Percentiles rank a stretch among this genome's conserved stretches.
These are phyloP conservation scores for Fragariocoptes setiger DNA, from an alignment of 1,140 invertebrate genomes.

Conservation along the genomic window DNA sequence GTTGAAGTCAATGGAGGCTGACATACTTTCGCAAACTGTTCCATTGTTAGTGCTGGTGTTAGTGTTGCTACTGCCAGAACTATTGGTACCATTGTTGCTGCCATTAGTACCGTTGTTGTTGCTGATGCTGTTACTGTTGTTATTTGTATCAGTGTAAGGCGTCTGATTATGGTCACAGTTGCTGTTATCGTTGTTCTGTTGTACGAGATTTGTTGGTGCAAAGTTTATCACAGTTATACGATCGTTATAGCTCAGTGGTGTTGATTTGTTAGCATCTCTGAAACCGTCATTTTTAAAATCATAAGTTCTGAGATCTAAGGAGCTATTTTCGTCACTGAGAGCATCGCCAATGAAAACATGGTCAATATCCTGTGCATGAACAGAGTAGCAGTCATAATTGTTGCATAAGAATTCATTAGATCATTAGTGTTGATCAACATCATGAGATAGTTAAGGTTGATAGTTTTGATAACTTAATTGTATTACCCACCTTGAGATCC, in stretches of 20 bases:
- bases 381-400: background rate
- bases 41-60: too few species aligned
- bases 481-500: background rate
- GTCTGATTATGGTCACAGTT: background rate
- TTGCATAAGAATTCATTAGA: background rate
- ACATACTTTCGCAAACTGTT: too few species aligned
- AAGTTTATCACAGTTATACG: too few species aligned
- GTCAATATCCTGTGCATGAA: background rate
- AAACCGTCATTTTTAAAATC: background rate
- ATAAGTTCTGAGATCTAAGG: too few species aligned
- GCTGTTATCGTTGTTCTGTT: background rate
- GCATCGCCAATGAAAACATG: background rate
- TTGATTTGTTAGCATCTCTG: background rate
- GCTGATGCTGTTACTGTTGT: background rate
- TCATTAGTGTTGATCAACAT: background rate
- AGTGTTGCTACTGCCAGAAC: background rate
- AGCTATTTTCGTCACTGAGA: background rate
- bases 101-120: background rate
- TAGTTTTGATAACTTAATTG: too few species aligned
- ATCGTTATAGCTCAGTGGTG: too few species aligned
- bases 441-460: background rate
- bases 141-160: background rate
- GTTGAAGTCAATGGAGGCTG: too few species aligned
- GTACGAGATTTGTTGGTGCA: background rate
- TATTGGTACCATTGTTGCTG: background rate